Conservation (phyloP, 1,140 invertebrate genomes). For the Leptopilina clavipes region DNA sequence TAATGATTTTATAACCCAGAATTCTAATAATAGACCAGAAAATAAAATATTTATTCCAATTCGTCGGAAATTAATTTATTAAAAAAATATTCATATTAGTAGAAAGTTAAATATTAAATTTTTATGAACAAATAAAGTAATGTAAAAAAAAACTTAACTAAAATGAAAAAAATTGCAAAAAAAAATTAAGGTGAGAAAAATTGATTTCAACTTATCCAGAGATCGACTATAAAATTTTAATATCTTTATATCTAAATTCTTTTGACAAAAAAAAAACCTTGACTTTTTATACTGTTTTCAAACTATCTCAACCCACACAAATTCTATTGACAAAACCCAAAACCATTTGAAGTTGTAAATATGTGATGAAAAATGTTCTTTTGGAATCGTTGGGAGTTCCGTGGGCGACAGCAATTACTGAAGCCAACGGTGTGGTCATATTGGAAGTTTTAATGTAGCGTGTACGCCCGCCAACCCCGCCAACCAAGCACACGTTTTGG, state of each 20-base stretch:
- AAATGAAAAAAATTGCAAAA: neutral
- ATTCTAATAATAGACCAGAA: too few species aligned
- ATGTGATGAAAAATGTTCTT: neutral
- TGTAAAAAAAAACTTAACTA: neutral
- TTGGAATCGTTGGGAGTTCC: constrained; percentile 28
- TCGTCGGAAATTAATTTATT: too few species aligned
- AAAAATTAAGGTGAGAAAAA: neutral
- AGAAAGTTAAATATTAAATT: too few species aligned
- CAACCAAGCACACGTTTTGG: constrained; percentile 59
- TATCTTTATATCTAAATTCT: neutral
- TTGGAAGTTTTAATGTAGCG: constrained; percentile 4
- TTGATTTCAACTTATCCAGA: neutral
- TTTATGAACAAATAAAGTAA: too few species aligned
- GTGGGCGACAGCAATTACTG: constrained; percentile 18
- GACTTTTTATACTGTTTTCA: neutral
- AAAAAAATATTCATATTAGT: too few species aligned
- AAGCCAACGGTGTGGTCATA: constrained; percentile 1
- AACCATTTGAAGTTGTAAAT: neutral
- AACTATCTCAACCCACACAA: neutral
- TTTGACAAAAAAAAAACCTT: neutral
- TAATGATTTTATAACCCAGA: too few species aligned
- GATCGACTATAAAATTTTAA: neutral
- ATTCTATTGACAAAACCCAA: constrained; percentile 8
- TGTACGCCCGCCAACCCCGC: constrained; percentile 46
- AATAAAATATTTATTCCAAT: too few species aligned